A percentile compares a stretch with the other conserved stretches of the same genome.
phyloP scores from a whole-genome alignment of 1,140 invertebrate genomes.

The Hetaerina americana region DNA sequence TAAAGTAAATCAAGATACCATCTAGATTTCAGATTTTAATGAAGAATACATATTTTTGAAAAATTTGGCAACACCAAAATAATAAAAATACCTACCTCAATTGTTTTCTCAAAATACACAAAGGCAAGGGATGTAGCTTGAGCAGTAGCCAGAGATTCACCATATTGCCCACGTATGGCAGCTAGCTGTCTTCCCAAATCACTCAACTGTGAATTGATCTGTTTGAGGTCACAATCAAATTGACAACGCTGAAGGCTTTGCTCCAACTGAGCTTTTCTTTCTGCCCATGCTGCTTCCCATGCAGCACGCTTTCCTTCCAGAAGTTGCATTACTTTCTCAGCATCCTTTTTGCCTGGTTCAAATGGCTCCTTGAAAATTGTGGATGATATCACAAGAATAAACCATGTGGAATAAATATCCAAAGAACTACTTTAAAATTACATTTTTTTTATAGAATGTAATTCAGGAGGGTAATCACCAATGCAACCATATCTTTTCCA shows the following conservation, averaged over 20 bases:
- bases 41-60: background rate
- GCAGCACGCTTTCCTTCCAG: slow-evolving; percentile 35
- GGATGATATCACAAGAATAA: too few species aligned
- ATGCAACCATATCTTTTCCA: too few species aligned
- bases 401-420: too few species aligned
- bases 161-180: slow-evolving; percentile 49
- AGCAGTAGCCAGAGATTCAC: slow-evolving; percentile 54
- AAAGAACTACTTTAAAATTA: too few species aligned
- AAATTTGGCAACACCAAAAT: background rate
- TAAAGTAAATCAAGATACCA: background rate
- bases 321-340: slow-evolving; percentile 49
- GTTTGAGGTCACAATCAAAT: slow-evolving; percentile 55
- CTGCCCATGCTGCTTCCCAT: slow-evolving; percentile 46
- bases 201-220: slow-evolving; percentile 57
- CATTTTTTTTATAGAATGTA: too few species aligned
- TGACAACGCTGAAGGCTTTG: slow-evolving; percentile 50
- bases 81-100: slow-evolving; percentile 42
- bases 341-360: slow-evolving; percentile 50
- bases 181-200: slow-evolving; percentile 48
- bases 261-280: slow-evolving; percentile 44
- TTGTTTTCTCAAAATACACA: slow-evolving; percentile 64
- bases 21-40: too few species aligned
- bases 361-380: slow-evolving; percentile 59
- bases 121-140: slow-evolving; percentile 57
- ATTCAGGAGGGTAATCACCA: too few species aligned